These are phyloP conservation scores for Catharus bicknelli DNA, from an alignment of 2,113 vertebrate genomes.

Conservation along the genomic window DNA sequence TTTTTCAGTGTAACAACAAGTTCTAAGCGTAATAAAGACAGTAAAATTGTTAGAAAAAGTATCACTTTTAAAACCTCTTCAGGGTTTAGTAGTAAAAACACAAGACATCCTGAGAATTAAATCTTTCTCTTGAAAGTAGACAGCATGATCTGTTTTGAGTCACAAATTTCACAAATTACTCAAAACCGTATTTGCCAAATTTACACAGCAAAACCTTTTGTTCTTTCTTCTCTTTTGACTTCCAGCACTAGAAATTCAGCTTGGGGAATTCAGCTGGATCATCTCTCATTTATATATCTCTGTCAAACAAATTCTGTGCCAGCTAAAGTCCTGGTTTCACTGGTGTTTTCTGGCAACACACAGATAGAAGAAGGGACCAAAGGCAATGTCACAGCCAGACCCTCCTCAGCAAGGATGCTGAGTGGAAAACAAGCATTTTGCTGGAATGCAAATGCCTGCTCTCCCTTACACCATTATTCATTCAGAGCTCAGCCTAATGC, in stretches of 20 bases:
- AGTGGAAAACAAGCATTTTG: background rate
- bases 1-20: background rate
- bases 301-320: background rate
- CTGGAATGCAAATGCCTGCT: background rate
- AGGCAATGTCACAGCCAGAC: background rate
- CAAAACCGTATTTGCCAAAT: background rate
- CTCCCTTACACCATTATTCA: background rate
- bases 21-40: background rate
- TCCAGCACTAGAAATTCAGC: background rate
- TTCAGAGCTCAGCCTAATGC: background rate
- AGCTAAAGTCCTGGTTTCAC: background rate
- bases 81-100: background rate
- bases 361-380: background rate
- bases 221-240: background rate
- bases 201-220: background rate
- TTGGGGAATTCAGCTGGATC: background rate
- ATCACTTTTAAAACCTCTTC: background rate
- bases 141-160: background rate
- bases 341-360: background rate
- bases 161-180: background rate
- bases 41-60: background rate
- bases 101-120: background rate
- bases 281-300: background rate
- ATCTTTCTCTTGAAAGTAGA: slow-evolving; percentile 6
- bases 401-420: background rate